These are phyloP conservation scores for Eucera pruinosa DNA, from an alignment of 2,888 invertebrate species.

Conservation along the genomic window DNA sequence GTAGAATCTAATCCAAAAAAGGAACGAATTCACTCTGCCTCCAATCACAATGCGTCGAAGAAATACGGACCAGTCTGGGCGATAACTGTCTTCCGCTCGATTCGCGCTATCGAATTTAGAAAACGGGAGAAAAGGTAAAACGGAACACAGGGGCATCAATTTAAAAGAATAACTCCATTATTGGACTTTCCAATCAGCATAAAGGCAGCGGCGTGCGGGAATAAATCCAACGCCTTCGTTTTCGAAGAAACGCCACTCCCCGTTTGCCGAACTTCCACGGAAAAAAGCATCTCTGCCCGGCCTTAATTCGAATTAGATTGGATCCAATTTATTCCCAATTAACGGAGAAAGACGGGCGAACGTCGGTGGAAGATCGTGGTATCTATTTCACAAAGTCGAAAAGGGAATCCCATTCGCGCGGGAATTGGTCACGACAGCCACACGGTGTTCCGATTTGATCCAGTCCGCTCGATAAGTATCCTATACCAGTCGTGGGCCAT, in stretches of 20 bases:
- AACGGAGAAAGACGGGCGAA: slow-evolving; percentile 62
- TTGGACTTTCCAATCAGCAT: slow-evolving; percentile 42
- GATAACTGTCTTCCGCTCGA: not conserved
- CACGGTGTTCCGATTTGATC: slow-evolving; percentile 60
- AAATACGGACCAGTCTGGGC: not conserved
- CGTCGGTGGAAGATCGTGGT: slow-evolving; percentile 20
- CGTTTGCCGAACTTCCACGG: not conserved
- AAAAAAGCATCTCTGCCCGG: slow-evolving; percentile 43
- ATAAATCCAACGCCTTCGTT: slow-evolving; percentile 34
- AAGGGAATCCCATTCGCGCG: slow-evolving; percentile 50
- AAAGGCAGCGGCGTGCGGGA: slow-evolving; percentile 15
- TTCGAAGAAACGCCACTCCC: slow-evolving; percentile 26
- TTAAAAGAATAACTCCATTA: slow-evolving; percentile 53
- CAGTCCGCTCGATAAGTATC: slow-evolving; percentile 62
- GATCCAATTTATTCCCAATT: slow-evolving; percentile 79
- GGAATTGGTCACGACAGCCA: slow-evolving; percentile 66
- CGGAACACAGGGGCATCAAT: slow-evolving; percentile 22
- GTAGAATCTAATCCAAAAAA: not conserved
- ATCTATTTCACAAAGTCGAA: slow-evolving; percentile 60
- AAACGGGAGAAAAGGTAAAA: not conserved
- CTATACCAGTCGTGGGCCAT: slow-evolving; percentile 50
- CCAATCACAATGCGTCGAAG: not conserved
- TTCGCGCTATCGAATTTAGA: not conserved
- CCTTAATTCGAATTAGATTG: slow-evolving; percentile 78
- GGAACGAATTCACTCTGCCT: not conserved